Percentiles rank a stretch among this genome's conserved stretches.
Conservation (phyloP, 2,113 vertebrate species). For the Petaurus breviceps region DNA sequence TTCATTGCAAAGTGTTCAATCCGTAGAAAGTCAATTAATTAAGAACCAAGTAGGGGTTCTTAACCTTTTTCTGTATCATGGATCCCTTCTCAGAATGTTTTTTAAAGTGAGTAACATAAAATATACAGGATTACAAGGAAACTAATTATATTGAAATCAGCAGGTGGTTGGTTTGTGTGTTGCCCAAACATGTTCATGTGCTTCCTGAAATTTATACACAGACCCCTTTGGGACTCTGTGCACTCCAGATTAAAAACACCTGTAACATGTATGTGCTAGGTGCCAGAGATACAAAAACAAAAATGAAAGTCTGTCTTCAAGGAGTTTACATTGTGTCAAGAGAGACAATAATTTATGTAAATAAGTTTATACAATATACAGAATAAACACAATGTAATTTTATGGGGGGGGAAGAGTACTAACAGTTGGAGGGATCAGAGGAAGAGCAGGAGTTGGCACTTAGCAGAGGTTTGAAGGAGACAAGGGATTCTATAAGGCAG, state of each 20-base stretch:
- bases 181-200: neutral
- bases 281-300: neutral
- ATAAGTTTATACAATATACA: neutral
- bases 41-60: neutral
- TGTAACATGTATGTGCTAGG: neutral
- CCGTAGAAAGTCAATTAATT: neutral
- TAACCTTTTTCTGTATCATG: neutral
- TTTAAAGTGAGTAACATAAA: neutral
- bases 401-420: neutral
- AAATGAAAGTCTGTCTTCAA: neutral
- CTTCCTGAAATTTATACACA: neutral
- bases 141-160: neutral
- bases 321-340: neutral
- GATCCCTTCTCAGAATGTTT: neutral
- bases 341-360: neutral
- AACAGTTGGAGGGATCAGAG: neutral
- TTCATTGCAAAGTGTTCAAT: neutral
- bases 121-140: neutral
- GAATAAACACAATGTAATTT: neutral
- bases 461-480: neutral
- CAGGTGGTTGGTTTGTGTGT: too few species aligned
- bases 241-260: neutral
- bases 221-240: neutral
- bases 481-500: neutral
- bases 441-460: neutral